Conservation (phyloP, 1,140 invertebrate genomes). For the Melanaphis sacchari region DNA sequence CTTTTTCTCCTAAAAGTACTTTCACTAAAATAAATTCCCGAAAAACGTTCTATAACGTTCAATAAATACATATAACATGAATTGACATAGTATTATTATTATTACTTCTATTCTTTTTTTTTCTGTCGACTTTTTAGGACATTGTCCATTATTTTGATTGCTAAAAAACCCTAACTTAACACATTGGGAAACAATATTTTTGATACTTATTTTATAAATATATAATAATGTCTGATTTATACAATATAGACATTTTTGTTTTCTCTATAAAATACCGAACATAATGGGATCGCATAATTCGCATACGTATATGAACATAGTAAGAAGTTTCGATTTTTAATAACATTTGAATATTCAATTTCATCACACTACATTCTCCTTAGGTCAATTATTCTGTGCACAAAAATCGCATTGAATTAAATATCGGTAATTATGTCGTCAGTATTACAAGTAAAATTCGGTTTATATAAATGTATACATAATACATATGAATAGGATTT, state of each 20-base stretch:
- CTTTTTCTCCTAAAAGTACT: background rate
- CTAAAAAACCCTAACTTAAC: background rate
- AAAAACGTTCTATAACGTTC: background rate
- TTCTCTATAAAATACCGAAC: background rate
- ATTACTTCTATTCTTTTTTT: background rate
- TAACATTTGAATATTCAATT: constrained; percentile 23
- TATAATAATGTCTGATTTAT: background rate
- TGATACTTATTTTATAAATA: background rate
- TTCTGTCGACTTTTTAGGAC: background rate
- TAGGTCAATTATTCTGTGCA: background rate
- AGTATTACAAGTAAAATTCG: background rate
- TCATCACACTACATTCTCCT: background rate
- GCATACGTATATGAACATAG: background rate
- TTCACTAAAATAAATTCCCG: background rate
- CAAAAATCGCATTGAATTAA: background rate
- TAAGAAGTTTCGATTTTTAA: background rate
- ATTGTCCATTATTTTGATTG: background rate
- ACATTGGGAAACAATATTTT: background rate
- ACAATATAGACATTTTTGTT: background rate
- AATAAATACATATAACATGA: background rate
- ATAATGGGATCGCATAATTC: background rate
- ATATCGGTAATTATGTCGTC: background rate
- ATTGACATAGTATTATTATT: constrained; percentile 26
- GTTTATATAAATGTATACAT: background rate
- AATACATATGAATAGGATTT: no score